Evolutionary conservation across 2,888 invertebrate genomes (phyloP), one percentile per base, ranked within the genome.

Genomic region (Herminia tarsipennalis): DNA sequence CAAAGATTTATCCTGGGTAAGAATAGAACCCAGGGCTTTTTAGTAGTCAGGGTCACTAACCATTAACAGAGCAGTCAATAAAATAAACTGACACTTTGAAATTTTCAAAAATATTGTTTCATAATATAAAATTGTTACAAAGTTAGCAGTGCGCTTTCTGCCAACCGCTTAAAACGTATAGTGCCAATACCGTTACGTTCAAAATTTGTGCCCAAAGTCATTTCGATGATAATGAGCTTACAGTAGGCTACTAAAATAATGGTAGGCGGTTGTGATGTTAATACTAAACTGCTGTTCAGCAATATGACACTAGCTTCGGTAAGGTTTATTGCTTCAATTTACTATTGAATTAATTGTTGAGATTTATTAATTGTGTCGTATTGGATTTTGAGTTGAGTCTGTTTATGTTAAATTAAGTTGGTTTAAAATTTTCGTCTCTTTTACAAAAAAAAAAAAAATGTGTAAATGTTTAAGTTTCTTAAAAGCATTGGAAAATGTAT

Each of bases 241-340:
- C 48, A 51, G 58, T 78, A 78, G 79, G 71, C 74, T 73, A 74
- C 72, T 56, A 66, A 59, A 59, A 66, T 65, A 59, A 70, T 67
- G 68, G 69, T 70, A 72, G 83, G 80, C 76, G 80, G 85, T 86
- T 86, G 86, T 86, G 86, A 86, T 62, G 54, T 53, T 48, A 71
- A 70, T 74, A 58, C 60, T 58, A 61, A 57, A 72, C 62, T 73
- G 73, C 78, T 75, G 64, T 70, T 67, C 69, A 56, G 76, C 70
- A 76, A 74, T 74, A 73, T 76, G 64, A 73, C 71, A 74, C 68
- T 64, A 59, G 53, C 61, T 70, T 67, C 48, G 56, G 55, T 75
- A 77, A 68, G 68, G 54, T 73, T 51, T 69, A 61, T 73, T 62
- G 69, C 70, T 70, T 72, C 41, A 39, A 47, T 56, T 52, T 47